phyloP scores from a whole-genome alignment of 2,888 invertebrate genomes.

The Mythimna loreyi region DNA sequence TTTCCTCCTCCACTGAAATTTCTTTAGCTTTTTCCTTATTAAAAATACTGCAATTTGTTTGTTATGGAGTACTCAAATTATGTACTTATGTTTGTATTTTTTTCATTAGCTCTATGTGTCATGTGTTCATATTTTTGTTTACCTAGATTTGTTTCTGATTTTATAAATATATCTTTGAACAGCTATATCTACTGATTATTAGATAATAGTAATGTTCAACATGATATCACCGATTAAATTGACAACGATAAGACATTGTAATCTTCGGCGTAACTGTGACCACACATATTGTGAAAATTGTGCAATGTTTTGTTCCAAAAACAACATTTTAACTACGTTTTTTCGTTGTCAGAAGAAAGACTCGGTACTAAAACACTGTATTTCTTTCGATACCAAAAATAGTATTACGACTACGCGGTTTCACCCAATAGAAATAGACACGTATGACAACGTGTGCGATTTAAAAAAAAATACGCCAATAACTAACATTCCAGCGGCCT shows the following conservation, averaged over 20 bases:
- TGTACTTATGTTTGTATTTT: not conserved
- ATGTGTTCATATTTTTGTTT: not conserved
- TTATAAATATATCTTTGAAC: not conserved
- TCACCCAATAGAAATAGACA: conserved; percentile 46
- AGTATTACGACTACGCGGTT: conserved; percentile 19
- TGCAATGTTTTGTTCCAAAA: conserved; percentile 12
- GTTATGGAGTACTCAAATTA: not conserved
- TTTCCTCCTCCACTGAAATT: conserved; percentile 2
- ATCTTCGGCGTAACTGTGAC: conserved; percentile 15
- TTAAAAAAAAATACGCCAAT: conserved; percentile 45
- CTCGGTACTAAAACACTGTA: not conserved
- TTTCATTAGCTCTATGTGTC: not conserved
- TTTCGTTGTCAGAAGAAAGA: too few relatives aligned
- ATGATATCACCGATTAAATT: conserved; percentile 46
- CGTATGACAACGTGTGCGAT: conserved; percentile 23
- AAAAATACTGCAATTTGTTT: not conserved
- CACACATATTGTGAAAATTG: conserved; percentile 18
- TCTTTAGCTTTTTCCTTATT: conserved; percentile 33
- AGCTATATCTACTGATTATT: conserved; percentile 13
- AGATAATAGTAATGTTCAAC: too few relatives aligned
- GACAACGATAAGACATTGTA: conserved; percentile 22
- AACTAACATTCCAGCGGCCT: conserved; percentile 22
- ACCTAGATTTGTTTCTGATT: not conserved
- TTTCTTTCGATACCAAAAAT: conserved; percentile 26
- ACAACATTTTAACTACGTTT: too few relatives aligned